phyloP scores from a whole-genome alignment of 2,113 vertebrate genomes.

The Vanacampus margaritifer region DNA sequence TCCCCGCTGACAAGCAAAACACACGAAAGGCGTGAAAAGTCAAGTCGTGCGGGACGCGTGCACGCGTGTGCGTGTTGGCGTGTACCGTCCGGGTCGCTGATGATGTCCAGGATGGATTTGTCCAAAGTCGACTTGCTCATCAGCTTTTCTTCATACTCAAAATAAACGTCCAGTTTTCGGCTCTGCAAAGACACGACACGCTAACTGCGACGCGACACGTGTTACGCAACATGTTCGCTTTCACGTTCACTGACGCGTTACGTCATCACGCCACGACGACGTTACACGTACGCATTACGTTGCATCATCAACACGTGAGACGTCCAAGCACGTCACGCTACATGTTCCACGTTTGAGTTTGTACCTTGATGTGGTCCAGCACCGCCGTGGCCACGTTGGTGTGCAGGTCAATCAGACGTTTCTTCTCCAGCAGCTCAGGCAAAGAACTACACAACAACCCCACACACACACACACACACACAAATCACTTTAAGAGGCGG shows the following conservation, averaged over 20 bases:
- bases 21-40: background rate
- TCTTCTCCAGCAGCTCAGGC: conserved; percentile 96
- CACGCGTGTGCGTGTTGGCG: conserved; percentile 8
- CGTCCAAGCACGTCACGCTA: too few relatives aligned
- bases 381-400: conserved; percentile 97
- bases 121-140: conserved; percentile 97
- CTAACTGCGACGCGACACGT: background rate
- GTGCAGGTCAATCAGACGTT: conserved; percentile 95
- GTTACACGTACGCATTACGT: too few relatives aligned
- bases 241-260: too few relatives aligned
- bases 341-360: background rate
- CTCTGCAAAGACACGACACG: conserved; percentile 71
- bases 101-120: conserved; percentile 95
- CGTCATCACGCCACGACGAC: too few relatives aligned
- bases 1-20: conserved; percentile 77
- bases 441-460: conserved; percentile 79
- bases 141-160: conserved; percentile 97
- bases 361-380: conserved; percentile 96
- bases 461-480: too few relatives aligned
- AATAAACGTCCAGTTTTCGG: conserved; percentile 95
- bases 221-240: too few relatives aligned
- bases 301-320: too few relatives aligned
- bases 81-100: conserved; percentile 93
- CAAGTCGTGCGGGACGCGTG: fast-evolving
- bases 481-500: background rate